phyloP scores from a whole-genome alignment of 2,797 vertebrate genomes.

The Acomys russatus region DNA sequence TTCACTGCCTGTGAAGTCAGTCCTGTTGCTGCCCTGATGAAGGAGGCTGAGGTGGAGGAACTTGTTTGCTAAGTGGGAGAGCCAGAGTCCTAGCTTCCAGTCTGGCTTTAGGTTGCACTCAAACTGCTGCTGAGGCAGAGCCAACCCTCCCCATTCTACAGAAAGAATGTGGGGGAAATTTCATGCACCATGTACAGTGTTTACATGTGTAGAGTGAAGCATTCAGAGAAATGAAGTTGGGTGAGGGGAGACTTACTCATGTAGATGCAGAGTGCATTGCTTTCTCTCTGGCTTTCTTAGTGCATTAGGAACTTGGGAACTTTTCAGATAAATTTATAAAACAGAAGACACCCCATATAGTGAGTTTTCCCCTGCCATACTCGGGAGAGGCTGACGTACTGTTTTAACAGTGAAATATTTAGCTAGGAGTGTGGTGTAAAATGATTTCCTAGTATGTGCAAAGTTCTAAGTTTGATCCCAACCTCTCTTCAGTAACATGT shows the following conservation, averaged over 20 bases:
- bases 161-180: background rate
- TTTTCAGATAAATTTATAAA: background rate
- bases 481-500: background rate
- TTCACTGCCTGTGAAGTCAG: background rate
- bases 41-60: conserved; percentile 7
- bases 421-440: background rate
- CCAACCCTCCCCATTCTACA: conserved; percentile 19
- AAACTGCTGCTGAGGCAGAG: background rate
- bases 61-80: background rate
- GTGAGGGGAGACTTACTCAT: background rate
- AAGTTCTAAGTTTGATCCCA: background rate
- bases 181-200: background rate
- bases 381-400: background rate
- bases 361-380: background rate
- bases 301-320: background rate
- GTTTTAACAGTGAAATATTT: background rate
- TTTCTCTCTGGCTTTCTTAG: background rate
- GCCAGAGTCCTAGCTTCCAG: background rate
- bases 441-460: background rate
- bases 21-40: background rate
- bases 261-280: background rate
- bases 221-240: conserved; percentile 41
- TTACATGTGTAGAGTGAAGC: background rate
- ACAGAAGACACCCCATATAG: background rate
- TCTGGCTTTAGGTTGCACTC: background rate